Evolutionary conservation across 1,140 invertebrate species (phyloP).

Genomic region (Dendroctonus valens): DNA sequence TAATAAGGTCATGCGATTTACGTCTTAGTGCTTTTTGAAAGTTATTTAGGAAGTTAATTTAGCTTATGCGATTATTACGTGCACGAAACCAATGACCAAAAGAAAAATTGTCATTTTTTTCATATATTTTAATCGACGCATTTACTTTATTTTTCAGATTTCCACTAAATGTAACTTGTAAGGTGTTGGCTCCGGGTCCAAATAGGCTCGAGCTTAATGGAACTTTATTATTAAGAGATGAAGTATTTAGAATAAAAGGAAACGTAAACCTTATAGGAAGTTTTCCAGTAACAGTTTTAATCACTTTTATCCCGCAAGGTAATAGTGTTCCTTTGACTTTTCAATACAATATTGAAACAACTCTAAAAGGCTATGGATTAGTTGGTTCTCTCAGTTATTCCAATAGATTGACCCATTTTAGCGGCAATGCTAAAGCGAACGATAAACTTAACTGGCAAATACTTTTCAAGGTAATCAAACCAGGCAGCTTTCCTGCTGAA

Average conservation of each 20-base stretch:
- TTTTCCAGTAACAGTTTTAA: slow-evolving; percentile 39
- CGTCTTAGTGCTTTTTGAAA: too few species aligned
- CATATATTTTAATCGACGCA: neutral
- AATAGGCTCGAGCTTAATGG: slow-evolving; percentile 34
- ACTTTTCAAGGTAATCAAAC: slow-evolving; percentile 40
- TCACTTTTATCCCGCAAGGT: slow-evolving; percentile 41
- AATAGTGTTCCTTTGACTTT: slow-evolving; percentile 36
- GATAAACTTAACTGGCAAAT: slow-evolving; percentile 44
- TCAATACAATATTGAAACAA: slow-evolving; percentile 37
- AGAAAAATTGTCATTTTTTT: neutral
- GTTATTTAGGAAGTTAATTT: too few species aligned
- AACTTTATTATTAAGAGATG: slow-evolving; percentile 39
- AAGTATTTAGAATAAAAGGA: slow-evolving; percentile 41
- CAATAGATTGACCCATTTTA: slow-evolving; percentile 38
- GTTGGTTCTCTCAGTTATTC: slow-evolving; percentile 35
- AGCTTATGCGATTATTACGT: too few species aligned
- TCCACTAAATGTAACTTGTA: slow-evolving; percentile 38
- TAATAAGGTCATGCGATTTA: too few species aligned
- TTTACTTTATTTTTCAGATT: slow-evolving; percentile 32
- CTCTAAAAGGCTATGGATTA: slow-evolving; percentile 37
- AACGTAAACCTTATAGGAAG: slow-evolving; percentile 37
- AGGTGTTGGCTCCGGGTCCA: slow-evolving; percentile 25
- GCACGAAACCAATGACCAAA: too few species aligned
- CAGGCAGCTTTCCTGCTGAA: neutral
- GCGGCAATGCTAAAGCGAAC: slow-evolving; percentile 31